phyloP scores from a whole-genome alignment of 2,888 invertebrate species.

The Drosophila recens region DNA sequence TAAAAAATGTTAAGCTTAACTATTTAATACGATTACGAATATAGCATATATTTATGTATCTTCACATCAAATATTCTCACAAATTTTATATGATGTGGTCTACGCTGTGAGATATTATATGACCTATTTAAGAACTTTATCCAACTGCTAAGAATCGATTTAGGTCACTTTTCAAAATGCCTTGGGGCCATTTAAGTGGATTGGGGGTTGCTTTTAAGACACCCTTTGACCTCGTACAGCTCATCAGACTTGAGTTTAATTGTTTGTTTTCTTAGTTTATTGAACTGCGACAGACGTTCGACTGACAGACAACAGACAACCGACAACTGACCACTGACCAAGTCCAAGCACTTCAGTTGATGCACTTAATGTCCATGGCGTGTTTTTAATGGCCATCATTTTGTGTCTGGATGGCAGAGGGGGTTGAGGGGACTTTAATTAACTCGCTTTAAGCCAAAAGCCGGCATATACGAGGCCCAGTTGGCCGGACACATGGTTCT shows the following conservation, averaged over 20 bases:
- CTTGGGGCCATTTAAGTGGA: constrained; percentile 34
- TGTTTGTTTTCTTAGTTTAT: constrained; percentile 75
- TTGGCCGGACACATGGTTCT: constrained; percentile 44
- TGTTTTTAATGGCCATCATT: constrained; percentile 70
- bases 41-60: no score
- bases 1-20: neutral
- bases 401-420: constrained; percentile 30
- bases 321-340: constrained; percentile 32
- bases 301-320: constrained; percentile 28
- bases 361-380: constrained; percentile 74
- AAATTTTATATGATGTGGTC: constrained; percentile 3
- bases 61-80: neutral
- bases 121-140: constrained; percentile 18
- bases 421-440: constrained; percentile 55
- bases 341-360: constrained; percentile 46
- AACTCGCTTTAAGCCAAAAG: constrained; percentile 66
- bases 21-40: neutral
- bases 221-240: constrained; percentile 51
- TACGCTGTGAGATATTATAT: constrained; percentile 3
- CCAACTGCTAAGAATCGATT: constrained; percentile 26
- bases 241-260: constrained; percentile 61
- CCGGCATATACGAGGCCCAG: constrained; percentile 13
- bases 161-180: constrained; percentile 1
- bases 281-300: constrained; percentile 49
- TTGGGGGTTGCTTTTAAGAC: constrained; percentile 39